These are phyloP conservation scores for Rhagonycha lutea DNA, from an alignment of 2,888 invertebrate genomes.

Conservation along the genomic window DNA sequence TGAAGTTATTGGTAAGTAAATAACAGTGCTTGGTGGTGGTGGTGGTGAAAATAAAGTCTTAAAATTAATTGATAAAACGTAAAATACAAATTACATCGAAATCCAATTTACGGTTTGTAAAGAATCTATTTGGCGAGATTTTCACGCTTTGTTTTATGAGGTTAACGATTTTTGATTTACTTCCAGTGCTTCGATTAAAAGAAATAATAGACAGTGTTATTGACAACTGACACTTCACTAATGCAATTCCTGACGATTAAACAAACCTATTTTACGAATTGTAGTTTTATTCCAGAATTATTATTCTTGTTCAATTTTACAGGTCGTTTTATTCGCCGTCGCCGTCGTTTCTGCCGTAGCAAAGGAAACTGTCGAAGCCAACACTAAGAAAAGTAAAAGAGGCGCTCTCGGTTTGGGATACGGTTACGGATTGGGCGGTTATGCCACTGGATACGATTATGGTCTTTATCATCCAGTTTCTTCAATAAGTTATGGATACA, in stretches of 20 bases:
- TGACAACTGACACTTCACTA: neutral
- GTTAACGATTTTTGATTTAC: neutral
- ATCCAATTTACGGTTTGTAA: neutral
- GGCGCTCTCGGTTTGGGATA: slow-evolving; percentile 38
- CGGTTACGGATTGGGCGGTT: slow-evolving; percentile 25
- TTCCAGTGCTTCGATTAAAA: neutral
- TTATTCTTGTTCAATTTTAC: neutral
- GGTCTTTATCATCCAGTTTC: slow-evolving; percentile 28
- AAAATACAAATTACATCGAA: neutral
- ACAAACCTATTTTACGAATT: neutral
- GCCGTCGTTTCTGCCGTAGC: slow-evolving; percentile 27
- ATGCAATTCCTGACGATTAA: neutral
- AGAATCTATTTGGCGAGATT: neutral
- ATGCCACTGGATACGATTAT: slow-evolving; percentile 33
- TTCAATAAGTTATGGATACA: slow-evolving; percentile 20
- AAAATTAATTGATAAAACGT: neutral
- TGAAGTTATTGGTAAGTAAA: slow-evolving; percentile 41
- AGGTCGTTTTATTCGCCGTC: slow-evolving; percentile 28
- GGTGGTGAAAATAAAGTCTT: neutral
- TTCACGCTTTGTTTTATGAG: neutral
- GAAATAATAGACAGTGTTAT: neutral
- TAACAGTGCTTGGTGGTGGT: neutral
- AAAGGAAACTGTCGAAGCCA: slow-evolving; percentile 31
- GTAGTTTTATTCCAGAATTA: neutral
- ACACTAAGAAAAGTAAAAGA: slow-evolving; percentile 43